These are phyloP conservation scores for Camelus bactrianus DNA, from an alignment of 2,113 vertebrate genomes.

Conservation along the genomic window DNA sequence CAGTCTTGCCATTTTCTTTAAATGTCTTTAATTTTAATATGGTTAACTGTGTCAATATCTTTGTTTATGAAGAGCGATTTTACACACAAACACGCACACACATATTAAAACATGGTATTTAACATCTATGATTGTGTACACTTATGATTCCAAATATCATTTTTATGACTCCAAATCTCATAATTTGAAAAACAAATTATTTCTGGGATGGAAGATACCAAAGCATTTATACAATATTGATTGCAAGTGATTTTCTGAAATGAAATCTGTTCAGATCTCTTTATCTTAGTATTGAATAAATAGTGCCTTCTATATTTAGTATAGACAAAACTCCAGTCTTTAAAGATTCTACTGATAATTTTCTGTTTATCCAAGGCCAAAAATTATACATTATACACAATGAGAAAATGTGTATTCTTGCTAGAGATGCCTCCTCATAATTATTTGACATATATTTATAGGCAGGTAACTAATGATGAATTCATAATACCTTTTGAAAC, in stretches of 20 bases:
- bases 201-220: neutral
- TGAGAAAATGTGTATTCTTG: neutral
- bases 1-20: conserved; percentile 40
- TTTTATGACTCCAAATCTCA: conserved; percentile 6
- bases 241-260: neutral
- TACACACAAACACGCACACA: neutral
- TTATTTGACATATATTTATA: conserved; percentile 27
- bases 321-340: neutral
- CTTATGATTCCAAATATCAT: neutral
- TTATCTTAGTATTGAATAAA: neutral
- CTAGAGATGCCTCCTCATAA: neutral
- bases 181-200: conserved; percentile 1
- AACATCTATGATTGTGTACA: neutral
- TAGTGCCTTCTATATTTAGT: neutral
- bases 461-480: neutral
- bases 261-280: conserved; percentile 17
- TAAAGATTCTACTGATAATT: neutral
- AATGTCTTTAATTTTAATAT: neutral
- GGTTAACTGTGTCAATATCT: neutral
- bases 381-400: neutral
- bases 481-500: neutral
- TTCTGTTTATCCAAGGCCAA: neutral
- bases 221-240: neutral
- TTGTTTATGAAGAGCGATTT: neutral
- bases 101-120: neutral